phyloP scores from a whole-genome alignment of 2,113 vertebrate genomes.

The Microcebus griseorufus region DNA sequence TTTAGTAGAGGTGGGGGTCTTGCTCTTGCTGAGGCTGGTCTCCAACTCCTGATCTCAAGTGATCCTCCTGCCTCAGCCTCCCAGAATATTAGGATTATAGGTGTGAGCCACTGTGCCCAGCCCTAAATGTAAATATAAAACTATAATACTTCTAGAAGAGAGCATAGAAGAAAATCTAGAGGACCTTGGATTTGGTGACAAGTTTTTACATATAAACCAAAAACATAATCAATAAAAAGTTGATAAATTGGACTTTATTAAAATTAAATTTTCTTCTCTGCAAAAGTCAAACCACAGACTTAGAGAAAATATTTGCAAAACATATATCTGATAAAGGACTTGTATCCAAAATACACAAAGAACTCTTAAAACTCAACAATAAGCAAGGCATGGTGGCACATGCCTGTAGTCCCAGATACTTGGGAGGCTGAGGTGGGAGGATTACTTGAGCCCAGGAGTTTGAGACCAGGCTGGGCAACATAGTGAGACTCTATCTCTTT shows the following conservation, averaged over 20 bases:
- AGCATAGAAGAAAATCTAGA: neutral
- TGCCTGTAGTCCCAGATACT: neutral
- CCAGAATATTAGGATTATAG: no score
- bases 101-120: no score
- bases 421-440: neutral
- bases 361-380: slow-evolving; percentile 1
- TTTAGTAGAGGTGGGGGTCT: no score
- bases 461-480: neutral
- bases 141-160: neutral
- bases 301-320: neutral
- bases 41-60: no score
- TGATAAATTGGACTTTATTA: neutral
- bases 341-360: neutral
- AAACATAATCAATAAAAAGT: neutral
- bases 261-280: slow-evolving; percentile 1
- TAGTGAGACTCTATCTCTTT: neutral
- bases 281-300: neutral
- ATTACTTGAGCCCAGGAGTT: neutral
- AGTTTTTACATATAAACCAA: neutral
- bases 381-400: neutral
- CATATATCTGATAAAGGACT: neutral
- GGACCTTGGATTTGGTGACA: neutral
- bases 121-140: neutral
- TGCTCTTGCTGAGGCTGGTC: no score
- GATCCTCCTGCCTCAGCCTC: no score